These are phyloP conservation scores for Celastrina argiolus DNA, from an alignment of 2,888 invertebrate species.

Conservation along the genomic window DNA sequence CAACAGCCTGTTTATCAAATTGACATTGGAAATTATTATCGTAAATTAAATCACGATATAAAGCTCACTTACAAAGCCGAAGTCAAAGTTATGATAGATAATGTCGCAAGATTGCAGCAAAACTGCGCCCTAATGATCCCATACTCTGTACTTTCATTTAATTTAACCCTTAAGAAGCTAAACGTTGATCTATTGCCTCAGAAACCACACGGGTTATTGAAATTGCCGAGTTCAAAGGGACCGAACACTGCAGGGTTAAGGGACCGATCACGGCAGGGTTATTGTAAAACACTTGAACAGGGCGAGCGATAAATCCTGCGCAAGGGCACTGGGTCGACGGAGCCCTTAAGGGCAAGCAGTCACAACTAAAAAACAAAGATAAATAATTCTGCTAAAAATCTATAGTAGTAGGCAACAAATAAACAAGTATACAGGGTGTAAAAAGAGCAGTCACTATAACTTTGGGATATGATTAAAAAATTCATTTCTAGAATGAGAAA, in stretches of 20 bases:
- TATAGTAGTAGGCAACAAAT: no score
- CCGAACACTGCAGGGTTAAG: constrained; percentile 24
- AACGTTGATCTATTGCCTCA: constrained; percentile 16
- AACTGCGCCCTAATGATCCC: neutral
- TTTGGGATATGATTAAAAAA: no score
- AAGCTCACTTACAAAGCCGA: neutral
- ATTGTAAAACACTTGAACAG: constrained; percentile 39
- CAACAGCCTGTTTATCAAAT: no score
- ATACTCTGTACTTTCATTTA: constrained; percentile 1
- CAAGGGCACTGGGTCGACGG: constrained; percentile 66
- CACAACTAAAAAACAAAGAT: no score
- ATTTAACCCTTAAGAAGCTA: constrained; percentile 18
- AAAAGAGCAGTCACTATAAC: no score
- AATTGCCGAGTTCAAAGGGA: constrained; percentile 33
- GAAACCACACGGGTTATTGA: constrained; percentile 27
- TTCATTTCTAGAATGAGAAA: no score
- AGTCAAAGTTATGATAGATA: neutral
- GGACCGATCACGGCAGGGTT: constrained; percentile 40
- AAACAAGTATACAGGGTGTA: no score
- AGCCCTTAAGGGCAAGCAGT: constrained; percentile 42
- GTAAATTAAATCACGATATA: neutral
- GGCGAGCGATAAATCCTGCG: constrained; percentile 65
- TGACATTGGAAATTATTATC: no score
- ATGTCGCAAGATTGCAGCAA: constrained; percentile 2
- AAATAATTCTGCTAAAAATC: no score